phyloP scores from a whole-genome alignment of 2,797 vertebrate genomes.

The Coilia nasus region DNA sequence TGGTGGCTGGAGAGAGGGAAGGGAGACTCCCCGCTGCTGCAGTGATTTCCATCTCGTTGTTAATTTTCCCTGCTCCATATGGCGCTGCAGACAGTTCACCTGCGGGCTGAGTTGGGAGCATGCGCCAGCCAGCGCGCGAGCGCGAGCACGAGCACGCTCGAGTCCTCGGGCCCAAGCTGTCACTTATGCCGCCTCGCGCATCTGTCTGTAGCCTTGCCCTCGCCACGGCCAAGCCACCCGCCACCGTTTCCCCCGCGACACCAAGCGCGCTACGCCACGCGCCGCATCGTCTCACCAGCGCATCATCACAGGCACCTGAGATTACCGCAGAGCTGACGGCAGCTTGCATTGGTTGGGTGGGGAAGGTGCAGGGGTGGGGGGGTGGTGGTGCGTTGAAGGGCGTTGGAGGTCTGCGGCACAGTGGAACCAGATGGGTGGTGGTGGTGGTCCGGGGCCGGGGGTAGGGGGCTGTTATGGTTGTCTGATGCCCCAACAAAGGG shows the following conservation, averaged over 20 bases:
- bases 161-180: slow-evolving; percentile 93
- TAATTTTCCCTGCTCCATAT: slow-evolving; percentile 99
- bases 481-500: too few species aligned
- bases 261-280: slow-evolving; percentile 16
- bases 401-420: slow-evolving; percentile 14
- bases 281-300: neutral
- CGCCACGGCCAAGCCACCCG: neutral
- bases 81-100: slow-evolving; percentile 98
- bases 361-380: slow-evolving; percentile 33
- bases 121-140: slow-evolving; percentile 69
- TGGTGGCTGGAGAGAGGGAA: slow-evolving; percentile 54
- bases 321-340: slow-evolving; percentile 11
- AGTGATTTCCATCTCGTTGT: slow-evolving; percentile 91
- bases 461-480: slow-evolving; percentile 30
- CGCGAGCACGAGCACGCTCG: slow-evolving; percentile 53
- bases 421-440: neutral
- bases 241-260: too few species aligned
- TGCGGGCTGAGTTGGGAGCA: slow-evolving; percentile 93
- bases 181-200: slow-evolving; percentile 93
- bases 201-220: slow-evolving; percentile 77
- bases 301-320: slow-evolving; percentile 29
- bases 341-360: slow-evolving; percentile 29
- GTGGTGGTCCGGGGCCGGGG: slow-evolving; percentile 14
- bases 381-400: slow-evolving; percentile 41
- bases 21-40: slow-evolving; percentile 76